Conservation (phyloP, 2,888 invertebrate species). For the Lamellibrachia columna region DNA sequence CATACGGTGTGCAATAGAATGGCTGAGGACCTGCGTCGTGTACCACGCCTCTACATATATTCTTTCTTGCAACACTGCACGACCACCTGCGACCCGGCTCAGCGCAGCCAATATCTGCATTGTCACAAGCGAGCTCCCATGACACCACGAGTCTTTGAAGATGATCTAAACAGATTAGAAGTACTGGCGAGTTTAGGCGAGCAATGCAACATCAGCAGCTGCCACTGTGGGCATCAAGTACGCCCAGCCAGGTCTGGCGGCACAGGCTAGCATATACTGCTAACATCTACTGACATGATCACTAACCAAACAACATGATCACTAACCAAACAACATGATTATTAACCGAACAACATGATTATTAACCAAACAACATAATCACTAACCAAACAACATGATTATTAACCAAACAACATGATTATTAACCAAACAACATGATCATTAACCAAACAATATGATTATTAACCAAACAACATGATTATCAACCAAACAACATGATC, state of each 20-base stretch:
- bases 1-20: neutral
- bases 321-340: too few species aligned
- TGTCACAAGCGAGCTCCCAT: neutral
- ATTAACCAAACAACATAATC: too few species aligned
- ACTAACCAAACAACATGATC: neutral
- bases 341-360: too few species aligned
- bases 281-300: neutral
- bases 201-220: neutral
- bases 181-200: neutral
- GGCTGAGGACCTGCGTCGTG: neutral
- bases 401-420: too few species aligned
- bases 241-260: too few species aligned
- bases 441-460: too few species aligned
- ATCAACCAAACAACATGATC: too few species aligned
- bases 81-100: neutral
- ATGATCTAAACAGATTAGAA: slow-evolving; percentile 6
- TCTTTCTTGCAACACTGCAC: neutral
- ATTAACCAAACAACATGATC: too few species aligned
- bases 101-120: neutral
- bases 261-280: too few species aligned
- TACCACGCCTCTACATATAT: slow-evolving; percentile 5
- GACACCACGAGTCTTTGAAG: neutral
- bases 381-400: too few species aligned
- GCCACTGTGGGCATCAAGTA: neutral
- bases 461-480: too few species aligned